These are phyloP conservation scores for Regulus satrapa DNA, from an alignment of 2,113 vertebrate genomes.

Conservation along the genomic window DNA sequence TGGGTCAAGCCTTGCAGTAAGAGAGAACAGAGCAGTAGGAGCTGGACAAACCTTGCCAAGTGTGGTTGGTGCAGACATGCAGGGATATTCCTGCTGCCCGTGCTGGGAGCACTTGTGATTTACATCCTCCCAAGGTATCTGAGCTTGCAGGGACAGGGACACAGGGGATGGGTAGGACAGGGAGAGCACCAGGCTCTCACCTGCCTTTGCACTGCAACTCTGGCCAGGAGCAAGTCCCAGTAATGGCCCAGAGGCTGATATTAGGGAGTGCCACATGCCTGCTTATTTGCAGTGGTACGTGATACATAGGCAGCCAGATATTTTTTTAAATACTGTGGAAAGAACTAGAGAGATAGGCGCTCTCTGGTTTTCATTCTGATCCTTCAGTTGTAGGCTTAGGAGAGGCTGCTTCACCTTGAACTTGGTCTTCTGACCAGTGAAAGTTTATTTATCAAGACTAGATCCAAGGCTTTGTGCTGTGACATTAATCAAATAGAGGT, in stretches of 20 bases:
- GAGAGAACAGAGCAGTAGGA: not conserved
- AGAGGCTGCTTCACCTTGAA: not conserved
- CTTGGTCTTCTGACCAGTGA: not conserved
- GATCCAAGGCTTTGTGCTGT: not conserved
- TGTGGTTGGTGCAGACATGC: not conserved
- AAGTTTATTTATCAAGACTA: not conserved
- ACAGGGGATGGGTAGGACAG: too few species aligned
- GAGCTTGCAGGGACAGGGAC: not conserved
- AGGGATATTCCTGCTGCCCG: rapidly evolving
- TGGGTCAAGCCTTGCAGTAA: not conserved
- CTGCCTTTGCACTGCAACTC: not conserved
- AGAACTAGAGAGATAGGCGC: not conserved
- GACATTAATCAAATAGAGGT: not conserved
- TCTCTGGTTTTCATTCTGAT: not conserved
- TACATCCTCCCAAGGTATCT: not conserved
- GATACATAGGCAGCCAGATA: not conserved
- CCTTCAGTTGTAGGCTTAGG: not conserved
- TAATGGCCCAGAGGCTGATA: not conserved
- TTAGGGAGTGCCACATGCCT: not conserved
- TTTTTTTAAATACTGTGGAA: not conserved
- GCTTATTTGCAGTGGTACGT: not conserved
- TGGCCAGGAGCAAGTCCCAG: not conserved
- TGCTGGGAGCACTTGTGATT: not conserved
- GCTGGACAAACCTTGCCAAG: not conserved
- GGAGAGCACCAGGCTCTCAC: rapidly evolving